Evolutionary conservation across 2,888 invertebrate genomes (phyloP), one percentile per base, ranked within the genome.

Genomic region (Physocephala rufipes): DNA sequence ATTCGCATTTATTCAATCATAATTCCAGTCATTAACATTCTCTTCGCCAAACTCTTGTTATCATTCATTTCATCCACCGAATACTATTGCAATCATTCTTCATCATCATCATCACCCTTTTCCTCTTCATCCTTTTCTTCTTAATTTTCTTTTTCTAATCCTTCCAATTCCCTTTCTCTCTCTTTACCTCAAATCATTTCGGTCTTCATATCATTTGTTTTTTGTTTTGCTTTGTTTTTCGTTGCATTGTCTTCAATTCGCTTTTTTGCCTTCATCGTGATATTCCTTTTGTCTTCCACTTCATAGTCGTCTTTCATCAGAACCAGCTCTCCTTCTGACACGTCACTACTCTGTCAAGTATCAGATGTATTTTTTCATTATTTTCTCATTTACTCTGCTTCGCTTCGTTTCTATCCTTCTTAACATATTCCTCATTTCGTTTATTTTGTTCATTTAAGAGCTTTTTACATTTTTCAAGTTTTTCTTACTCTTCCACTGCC

Each of bases 41-140:
- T 47, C n/a, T 61, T n/a, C 64, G 9, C 2, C 28, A 65, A n/a
- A n/a, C n/a, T n/a, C 49, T 47, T 65, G 49, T 47, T 28, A 65
- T 49, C 28, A 24, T 15, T 49, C n/a, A n/a, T 65, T 24, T 47
- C 26, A 16, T 47, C 49, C 55, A 21, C 21, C 55, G 7, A 55
- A 9, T 9, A 36, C 36, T 36, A 36, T 36, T 9, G 9, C 36
- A 36, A 36, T 36, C 36, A 4, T 9, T 36, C 36, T 9, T 36
- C n/a, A n/a, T n/a, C n/a, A n/a, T n/a, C n/a, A n/a, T n/a, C n/a
- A n/a, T n/a, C n/a, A n/a, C n/a, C 2, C 24, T 59, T 12, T 58
- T 21, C 19, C 7, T 24, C 21, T 0, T 47, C 16, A 47, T 47
- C 47, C 47, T 15, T 16, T 47, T 47, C 47, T 15, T 47, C 1